Evolutionary conservation across 2,797 vertebrate genomes (phyloP).

Genomic region (Selene dorsalis): DNA sequence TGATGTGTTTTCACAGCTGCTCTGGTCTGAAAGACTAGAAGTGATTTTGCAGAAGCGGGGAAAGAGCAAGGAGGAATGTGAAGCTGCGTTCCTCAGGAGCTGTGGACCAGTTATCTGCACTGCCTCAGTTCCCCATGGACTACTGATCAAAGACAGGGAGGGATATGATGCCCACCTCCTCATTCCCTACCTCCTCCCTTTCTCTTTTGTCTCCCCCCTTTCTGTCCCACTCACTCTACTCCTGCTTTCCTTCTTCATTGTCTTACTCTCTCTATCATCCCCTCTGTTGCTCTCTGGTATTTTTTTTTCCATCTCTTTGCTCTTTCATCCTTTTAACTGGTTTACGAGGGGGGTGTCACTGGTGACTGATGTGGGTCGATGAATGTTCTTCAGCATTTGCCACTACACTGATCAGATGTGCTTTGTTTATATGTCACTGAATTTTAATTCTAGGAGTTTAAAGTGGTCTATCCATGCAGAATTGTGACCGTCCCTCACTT

Average conservation of each 20-base stretch:
- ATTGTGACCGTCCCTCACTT: slow-evolving; percentile 23
- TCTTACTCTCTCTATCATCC: slow-evolving; percentile 29
- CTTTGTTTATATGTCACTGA: slow-evolving; percentile 58
- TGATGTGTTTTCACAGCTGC: slow-evolving; percentile 80
- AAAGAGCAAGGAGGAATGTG: slow-evolving; percentile 74
- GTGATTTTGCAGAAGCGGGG: slow-evolving; percentile 71
- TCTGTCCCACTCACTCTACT: slow-evolving; percentile 44
- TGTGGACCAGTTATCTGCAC: slow-evolving; percentile 70
- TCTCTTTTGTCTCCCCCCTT: slow-evolving; percentile 52
- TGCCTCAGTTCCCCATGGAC: slow-evolving; percentile 70
- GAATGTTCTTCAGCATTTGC: slow-evolving; percentile 38
- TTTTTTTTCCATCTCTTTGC: slow-evolving; percentile 36
- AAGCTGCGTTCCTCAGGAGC: slow-evolving; percentile 74
- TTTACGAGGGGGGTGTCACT: slow-evolving; percentile 26
- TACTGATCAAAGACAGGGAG: slow-evolving; percentile 80
- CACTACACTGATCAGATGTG: slow-evolving; percentile 49
- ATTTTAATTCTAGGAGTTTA: slow-evolving; percentile 53
- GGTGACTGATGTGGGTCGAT: slow-evolving; percentile 54
- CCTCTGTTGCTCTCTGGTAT: slow-evolving; percentile 47
- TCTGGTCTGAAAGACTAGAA: slow-evolving; percentile 64
- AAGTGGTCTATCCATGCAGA: slow-evolving; percentile 36
- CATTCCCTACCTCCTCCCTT: slow-evolving; percentile 48
- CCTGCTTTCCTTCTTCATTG: slow-evolving; percentile 12
- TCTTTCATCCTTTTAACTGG: slow-evolving; percentile 61
- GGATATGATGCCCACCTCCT: slow-evolving; percentile 64